Evolutionary conservation across 1,140 invertebrate species (phyloP).

Genomic region (Lepidurus packardi): DNA sequence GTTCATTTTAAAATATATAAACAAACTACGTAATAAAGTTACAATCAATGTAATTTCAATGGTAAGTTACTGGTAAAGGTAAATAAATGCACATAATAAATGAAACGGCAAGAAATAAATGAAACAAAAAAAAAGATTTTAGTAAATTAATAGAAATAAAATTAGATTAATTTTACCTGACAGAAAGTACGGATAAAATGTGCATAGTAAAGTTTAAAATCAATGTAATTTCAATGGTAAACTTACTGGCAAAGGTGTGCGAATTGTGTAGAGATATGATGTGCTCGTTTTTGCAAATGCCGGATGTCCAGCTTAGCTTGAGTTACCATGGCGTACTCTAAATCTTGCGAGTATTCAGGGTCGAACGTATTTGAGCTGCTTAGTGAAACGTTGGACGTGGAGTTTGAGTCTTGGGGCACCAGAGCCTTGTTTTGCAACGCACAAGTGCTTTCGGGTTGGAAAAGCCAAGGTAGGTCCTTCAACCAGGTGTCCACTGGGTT

Average conservation of each 20-base stretch:
- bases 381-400: not conserved
- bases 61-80: slow-evolving; percentile 53
- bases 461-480: slow-evolving; percentile 33
- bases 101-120: too few species aligned
- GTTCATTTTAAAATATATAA: not conserved
- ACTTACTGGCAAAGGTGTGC: slow-evolving; percentile 55
- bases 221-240: too few species aligned
- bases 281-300: slow-evolving; percentile 46
- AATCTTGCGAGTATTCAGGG: slow-evolving; percentile 23
- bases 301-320: slow-evolving; percentile 37
- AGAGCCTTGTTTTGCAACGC: slow-evolving; percentile 34
- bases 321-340: slow-evolving; percentile 24
- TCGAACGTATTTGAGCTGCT: not conserved
- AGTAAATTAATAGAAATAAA: too few species aligned
- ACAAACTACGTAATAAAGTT: not conserved
- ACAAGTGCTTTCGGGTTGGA: slow-evolving; percentile 33
- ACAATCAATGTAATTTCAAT: not conserved
- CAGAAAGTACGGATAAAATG: too few species aligned
- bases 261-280: slow-evolving; percentile 54
- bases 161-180: too few species aligned
- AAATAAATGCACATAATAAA: too few species aligned
- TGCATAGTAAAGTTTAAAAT: too few species aligned
- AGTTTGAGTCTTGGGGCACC: not conserved
- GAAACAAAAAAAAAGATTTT: too few species aligned
- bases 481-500: slow-evolving; percentile 33